Evolutionary conservation across 2,888 invertebrate genomes (phyloP), one percentile per base, ranked within the genome.

Genomic region (Anorthoa munda): DNA sequence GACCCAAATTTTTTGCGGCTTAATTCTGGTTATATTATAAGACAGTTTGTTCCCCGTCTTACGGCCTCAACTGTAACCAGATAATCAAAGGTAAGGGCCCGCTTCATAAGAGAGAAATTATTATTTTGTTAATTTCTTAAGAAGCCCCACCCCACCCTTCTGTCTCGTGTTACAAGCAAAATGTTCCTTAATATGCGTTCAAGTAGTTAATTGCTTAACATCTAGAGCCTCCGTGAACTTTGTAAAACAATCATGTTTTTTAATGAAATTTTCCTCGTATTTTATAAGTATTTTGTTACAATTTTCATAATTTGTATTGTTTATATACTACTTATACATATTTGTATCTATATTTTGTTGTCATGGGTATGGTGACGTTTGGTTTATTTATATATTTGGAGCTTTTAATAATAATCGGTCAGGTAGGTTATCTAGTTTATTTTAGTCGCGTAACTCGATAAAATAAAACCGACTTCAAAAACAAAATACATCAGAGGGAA

Each of bases 101-200:
- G 87, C 88, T 92, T 87, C 81, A 81, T 88, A 85, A 85, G 84
- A 81, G 84, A 85, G 88, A 89, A 92, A 92, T 92, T 92, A 92
- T 90, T 90, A 92, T 93, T 92, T 92, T 91, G 93, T 92, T 92
- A 93, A 93, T 93, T 89, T 90, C 88, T 87, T 88, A 82, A 88
- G 88, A 83, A 88, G 81, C 85, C 82, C 85, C 82, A 73, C 72
- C 48, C 21, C 18, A 9, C 39, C 39, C 9, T 39, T 39, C 74
- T 81, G 84, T 81, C 77, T 76, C 68, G 65, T 75, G 74, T 64
- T 76, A 80, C 67, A 77, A 85, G 83, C 74, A 83, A 87, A 86
- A 80, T 81, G 67, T 79, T 80, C 69, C 75, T 73, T 86, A 90
- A 89, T 90, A 90, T 86, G 86, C 87, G 86, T 78, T 84, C 81